phyloP scores from a whole-genome alignment of 2,113 vertebrate species.

The Petrocephalus microphthalmus region DNA sequence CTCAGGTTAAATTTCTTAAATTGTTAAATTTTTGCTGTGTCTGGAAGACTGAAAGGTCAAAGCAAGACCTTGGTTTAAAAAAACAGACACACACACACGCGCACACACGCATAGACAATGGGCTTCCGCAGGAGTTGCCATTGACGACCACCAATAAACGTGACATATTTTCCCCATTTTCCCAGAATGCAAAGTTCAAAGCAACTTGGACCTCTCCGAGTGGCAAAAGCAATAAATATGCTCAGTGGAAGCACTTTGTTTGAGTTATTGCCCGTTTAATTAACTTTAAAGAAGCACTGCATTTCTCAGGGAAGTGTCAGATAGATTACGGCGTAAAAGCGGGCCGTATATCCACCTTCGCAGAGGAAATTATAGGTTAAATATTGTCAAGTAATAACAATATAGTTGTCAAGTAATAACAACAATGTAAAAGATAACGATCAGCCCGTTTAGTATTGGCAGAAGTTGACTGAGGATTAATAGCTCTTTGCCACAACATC shows the following conservation, averaged over 20 bases:
- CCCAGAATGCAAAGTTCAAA: constrained; percentile 17
- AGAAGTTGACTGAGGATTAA: neutral
- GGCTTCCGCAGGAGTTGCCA: neutral
- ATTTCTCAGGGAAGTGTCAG: constrained; percentile 1
- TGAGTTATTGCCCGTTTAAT: constrained; percentile 21
- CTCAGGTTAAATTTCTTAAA: neutral
- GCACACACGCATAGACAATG: neutral
- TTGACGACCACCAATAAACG: constrained; percentile 13
- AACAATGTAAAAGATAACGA: neutral
- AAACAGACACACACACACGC: neutral
- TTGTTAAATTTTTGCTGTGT: neutral
- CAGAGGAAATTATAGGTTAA: neutral
- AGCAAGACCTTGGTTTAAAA: neutral
- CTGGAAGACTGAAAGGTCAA: neutral
- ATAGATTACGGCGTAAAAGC: neutral
- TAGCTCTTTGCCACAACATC: neutral
- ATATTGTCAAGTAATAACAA: neutral
- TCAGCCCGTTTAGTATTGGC: neutral
- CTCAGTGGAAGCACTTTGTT: constrained; percentile 1
- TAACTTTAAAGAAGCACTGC: neutral
- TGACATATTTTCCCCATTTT: constrained; percentile 20
- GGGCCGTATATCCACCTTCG: neutral
- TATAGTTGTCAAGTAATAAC: neutral
- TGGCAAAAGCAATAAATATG: constrained; percentile 21
- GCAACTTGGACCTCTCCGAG: neutral